Base-by-base conservation (phyloP, 2,113 vertebrate species). In the Xenopus borealis region DNA sequence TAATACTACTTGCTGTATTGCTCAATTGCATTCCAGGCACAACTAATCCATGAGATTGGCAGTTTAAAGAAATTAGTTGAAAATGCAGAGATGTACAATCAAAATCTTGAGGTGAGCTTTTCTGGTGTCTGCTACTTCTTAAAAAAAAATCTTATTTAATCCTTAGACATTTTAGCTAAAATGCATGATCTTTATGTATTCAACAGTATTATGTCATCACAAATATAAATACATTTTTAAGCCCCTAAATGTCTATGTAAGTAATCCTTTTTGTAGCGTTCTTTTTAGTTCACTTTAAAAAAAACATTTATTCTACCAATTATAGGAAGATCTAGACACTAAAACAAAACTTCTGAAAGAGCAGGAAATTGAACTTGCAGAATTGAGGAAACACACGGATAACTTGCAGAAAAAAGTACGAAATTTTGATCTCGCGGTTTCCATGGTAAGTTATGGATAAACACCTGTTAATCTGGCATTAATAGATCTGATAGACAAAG, bases 51-150 rank as follows among this genome's bases (percentile, higher is more conserved):
- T 80, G 92, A 97, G 90, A 91, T 95, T 68, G 77, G 84, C 69
- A 84, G 14, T 20, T 81, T 96, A 87, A 94, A 92, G 88, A 88
- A 77, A 76, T 69, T 84, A 30, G 40, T 91, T 61, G 86, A 91
- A 67, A 88, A 89, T 78, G 89, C 89, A 71, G 91, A 93, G 74
- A 78, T 82, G 4, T 88, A 89, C 81, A 82, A 86, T 79, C 87
- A 85, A 67, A 89, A 94, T 71, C 89, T 96, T 40, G 85, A 96
- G 93, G 96, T 96, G 80, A 88, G 90, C 73, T 57, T 71, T 61
- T 79, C 44, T 71, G 6, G 12, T 81, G 23, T 80, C 79, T 81
- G 66, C 17, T 61, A 40, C 33, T 40, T 58, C 17, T 58, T 58
- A 50, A 50, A 7, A 33, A 7, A 27, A 27, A 27, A 40, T 40